These are phyloP conservation scores for Thera britannica DNA, from an alignment of 2,888 invertebrate genomes.

Conservation along the genomic window DNA sequence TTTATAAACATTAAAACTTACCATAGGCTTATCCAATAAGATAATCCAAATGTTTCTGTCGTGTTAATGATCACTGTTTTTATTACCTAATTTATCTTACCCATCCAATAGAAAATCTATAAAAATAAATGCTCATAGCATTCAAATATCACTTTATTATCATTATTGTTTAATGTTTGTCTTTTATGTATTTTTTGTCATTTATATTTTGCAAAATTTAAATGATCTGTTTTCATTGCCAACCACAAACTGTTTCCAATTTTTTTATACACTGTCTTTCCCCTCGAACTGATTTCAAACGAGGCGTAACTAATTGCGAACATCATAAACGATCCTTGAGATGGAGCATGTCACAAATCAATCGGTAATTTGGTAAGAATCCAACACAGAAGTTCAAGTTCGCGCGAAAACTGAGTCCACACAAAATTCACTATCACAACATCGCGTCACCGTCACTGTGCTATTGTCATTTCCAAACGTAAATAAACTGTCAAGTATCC, in stretches of 20 bases:
- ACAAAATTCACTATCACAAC: slow-evolving; percentile 49
- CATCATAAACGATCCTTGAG: slow-evolving; percentile 74
- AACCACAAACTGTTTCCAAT: slow-evolving; percentile 62
- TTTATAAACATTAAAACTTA: slow-evolving; percentile 17
- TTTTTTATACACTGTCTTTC: slow-evolving; percentile 75
- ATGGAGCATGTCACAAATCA: slow-evolving; percentile 75
- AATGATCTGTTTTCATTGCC: slow-evolving; percentile 55
- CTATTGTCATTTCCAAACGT: slow-evolving; percentile 63
- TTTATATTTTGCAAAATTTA: slow-evolving; percentile 27
- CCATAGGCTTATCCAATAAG: slow-evolving; percentile 20
- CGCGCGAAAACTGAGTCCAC: slow-evolving; percentile 65
- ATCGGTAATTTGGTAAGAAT: slow-evolving; percentile 62
- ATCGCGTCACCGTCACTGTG: slow-evolving; percentile 53
- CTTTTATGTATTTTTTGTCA: slow-evolving; percentile 40
- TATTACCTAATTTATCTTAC: slow-evolving; percentile 9
- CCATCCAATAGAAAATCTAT: slow-evolving; percentile 24
- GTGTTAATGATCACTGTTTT: slow-evolving; percentile 21
- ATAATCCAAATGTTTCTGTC: slow-evolving; percentile 16
- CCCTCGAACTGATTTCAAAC: slow-evolving; percentile 72
- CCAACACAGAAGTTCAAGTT: slow-evolving; percentile 66
- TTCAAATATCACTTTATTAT: slow-evolving; percentile 40
- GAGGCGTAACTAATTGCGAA: slow-evolving; percentile 76
- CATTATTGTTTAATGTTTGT: slow-evolving; percentile 43
- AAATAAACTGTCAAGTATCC: slow-evolving; percentile 73
- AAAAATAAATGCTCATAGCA: slow-evolving; percentile 41